Evolutionary conservation across 1,140 invertebrate genomes (phyloP), one percentile per base, ranked within the genome.

Genomic region (Polyergus mexicanus): DNA sequence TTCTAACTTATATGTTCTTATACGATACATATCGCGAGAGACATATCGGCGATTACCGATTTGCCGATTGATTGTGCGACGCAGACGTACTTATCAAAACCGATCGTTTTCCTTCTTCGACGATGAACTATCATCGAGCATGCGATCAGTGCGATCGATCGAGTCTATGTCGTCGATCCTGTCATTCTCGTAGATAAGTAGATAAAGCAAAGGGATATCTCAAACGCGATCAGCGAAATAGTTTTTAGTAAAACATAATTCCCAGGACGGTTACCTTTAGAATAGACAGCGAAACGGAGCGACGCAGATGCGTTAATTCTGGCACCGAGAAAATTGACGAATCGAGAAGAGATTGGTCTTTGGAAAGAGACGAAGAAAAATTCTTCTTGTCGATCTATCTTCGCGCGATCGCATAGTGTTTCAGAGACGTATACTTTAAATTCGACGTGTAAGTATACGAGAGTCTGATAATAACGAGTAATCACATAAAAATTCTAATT

Each of bases 11-110:
- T 47, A 68, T 28, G 47, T 38, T 38, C 65, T 81, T 81, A 81
- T 41, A 32, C 44, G 44, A 68, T 69, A 28, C 44, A 51, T 65
- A 80, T 71, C 60, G 69, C 56, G 62, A 62, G 16, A 76, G 47
- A 54, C n/a, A n/a, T n/a, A n/a, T 88, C 74, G 83, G 83, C 88
- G 86, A 74, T 25, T 51, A 85, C 44, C n/a, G n/a, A 51, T 41
- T 63, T 63, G 85, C 81, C 71, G 81, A 63, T 69, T 76, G 86
- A 90, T 88, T 88, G 89, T 90, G 60, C 86, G 89, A 86, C 89
- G 89, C 89, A 71, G 81, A 88, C 86, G 75, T 56, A 68, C 41
- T 19, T 60, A 41, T 58, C 13, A 32, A 32, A 32, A 58, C 66
- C 16, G 32, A 68, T 58, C 77, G 22, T 68, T 28, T 69, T 35